Percentiles rank a stretch among this genome's conserved stretches.
Conservation (phyloP, 2,113 vertebrate genomes). For the Pongo abelii region DNA sequence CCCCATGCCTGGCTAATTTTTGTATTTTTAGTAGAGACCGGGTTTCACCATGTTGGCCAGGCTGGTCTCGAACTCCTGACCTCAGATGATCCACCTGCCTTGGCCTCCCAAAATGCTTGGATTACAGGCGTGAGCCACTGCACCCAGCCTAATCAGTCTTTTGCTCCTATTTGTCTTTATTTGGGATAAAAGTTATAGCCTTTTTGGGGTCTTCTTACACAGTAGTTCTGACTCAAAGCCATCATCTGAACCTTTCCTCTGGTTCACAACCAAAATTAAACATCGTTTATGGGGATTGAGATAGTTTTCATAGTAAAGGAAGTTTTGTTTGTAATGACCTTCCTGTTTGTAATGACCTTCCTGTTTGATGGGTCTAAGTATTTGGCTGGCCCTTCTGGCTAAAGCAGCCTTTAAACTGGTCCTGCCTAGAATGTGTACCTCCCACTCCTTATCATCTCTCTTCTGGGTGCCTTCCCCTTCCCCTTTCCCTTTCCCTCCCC, state of each 20-base stretch:
- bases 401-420: constrained; percentile 46
- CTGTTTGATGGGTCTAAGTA: not conserved
- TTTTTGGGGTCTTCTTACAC: not conserved
- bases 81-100: too few species aligned
- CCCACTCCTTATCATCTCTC: not conserved
- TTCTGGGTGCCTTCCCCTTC: not conserved
- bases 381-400: not conserved
- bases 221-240: not conserved
- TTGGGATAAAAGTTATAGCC: not conserved
- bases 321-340: constrained; percentile 22
- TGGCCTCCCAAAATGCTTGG: too few species aligned
- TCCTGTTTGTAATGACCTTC: not conserved
- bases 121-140: too few species aligned
- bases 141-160: too few species aligned
- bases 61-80: too few species aligned
- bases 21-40: too few species aligned
- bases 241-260: not conserved
- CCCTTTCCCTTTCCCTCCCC: too few species aligned
- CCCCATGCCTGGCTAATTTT: too few species aligned
- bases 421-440: not conserved
- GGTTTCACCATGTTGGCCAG: too few species aligned
- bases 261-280: not conserved
- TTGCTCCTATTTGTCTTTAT: not conserved
- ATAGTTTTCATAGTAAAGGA: not conserved
- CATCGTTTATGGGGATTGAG: not conserved